phyloP scores from a whole-genome alignment of 2,797 vertebrate species.

The Cyclura pinguis region DNA sequence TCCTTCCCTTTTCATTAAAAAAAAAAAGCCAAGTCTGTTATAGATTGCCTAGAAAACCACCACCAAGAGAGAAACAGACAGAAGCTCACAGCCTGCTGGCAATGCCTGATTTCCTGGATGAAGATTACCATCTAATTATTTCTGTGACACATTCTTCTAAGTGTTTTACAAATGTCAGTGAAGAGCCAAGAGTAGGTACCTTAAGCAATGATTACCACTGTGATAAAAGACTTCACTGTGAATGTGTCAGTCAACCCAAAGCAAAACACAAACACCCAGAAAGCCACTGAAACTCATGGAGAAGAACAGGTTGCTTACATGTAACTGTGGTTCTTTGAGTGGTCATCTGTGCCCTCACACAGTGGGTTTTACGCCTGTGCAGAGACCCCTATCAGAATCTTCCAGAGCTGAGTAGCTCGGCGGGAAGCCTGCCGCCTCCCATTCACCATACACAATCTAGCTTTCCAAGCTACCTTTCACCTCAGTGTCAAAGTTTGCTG shows the following conservation, averaged over 20 bases:
- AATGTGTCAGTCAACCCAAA: conserved; percentile 2
- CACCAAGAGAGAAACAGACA: accelerated
- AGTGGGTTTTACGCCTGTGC: too few relatives aligned
- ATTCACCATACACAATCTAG: too few relatives aligned
- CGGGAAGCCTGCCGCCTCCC: too few relatives aligned
- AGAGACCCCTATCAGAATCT: too few relatives aligned
- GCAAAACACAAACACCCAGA: not conserved
- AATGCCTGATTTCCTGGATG: not conserved
- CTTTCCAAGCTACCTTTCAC: too few relatives aligned
- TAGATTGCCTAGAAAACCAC: not conserved
- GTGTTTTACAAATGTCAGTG: not conserved
- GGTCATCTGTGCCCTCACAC: too few relatives aligned
- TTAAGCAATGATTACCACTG: not conserved
- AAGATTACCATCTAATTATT: not conserved
- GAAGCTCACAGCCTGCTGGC: not conserved
- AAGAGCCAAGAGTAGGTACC: not conserved
- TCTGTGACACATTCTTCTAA: not conserved
- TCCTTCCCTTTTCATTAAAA: not conserved
- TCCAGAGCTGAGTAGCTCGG: too few relatives aligned
- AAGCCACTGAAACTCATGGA: not conserved
- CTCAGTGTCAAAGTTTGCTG: too few relatives aligned
- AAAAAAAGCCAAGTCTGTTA: not conserved
- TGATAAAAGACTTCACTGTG: not conserved
- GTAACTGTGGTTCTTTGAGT: too few relatives aligned
- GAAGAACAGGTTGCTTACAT: not conserved